These are phyloP conservation scores for Pterocles gutturalis DNA, from an alignment of 2,113 vertebrate genomes.

Conservation along the genomic window DNA sequence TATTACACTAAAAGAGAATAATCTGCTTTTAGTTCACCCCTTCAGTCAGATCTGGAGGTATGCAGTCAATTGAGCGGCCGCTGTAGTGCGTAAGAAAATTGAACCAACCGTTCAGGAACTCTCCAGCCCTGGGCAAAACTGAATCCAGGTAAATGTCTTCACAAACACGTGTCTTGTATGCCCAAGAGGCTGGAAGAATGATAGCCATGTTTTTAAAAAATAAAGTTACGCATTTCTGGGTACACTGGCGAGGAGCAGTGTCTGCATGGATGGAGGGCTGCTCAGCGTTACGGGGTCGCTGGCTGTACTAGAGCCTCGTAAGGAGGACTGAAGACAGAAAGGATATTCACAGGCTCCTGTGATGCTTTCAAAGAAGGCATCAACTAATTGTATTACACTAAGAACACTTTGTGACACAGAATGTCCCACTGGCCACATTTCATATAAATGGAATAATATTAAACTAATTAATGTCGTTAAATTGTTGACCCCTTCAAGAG, in stretches of 20 bases:
- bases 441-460: not conserved
- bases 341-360: not conserved
- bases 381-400: not conserved
- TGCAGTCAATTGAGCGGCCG: not conserved
- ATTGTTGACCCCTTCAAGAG: not conserved
- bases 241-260: accelerated
- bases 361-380: not conserved
- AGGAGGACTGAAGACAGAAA: not conserved
- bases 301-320: not conserved
- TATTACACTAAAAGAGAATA: slow-evolving; percentile 7
- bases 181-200: not conserved
- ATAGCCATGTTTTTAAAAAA: not conserved
- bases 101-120: not conserved
- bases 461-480: not conserved
- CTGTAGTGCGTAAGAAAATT: not conserved
- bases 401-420: not conserved
- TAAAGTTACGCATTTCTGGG: not conserved
- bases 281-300: not conserved
- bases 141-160: not conserved
- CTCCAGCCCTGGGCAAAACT: not conserved
- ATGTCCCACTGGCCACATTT: not conserved
- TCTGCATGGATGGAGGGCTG: not conserved
- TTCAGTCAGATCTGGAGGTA: not conserved
- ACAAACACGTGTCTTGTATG: not conserved
- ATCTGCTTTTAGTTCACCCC: slow-evolving; percentile 16